Conservation (phyloP, 1,140 invertebrate species). For the Nixonia krombeini region DNA sequence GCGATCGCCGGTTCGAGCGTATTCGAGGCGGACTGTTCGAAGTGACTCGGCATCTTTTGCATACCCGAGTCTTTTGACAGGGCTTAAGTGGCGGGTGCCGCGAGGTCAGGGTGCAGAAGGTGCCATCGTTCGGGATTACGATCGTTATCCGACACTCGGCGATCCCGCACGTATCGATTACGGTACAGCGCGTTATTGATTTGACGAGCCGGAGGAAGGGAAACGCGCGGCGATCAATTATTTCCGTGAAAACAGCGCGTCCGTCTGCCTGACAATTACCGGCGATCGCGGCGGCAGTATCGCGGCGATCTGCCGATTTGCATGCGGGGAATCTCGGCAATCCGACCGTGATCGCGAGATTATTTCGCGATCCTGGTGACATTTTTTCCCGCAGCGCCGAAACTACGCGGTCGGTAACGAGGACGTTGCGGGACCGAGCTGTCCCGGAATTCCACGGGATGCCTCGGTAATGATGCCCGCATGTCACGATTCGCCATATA, state of each 20-base stretch:
- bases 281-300: conserved; percentile 35
- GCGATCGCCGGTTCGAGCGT: conserved; percentile 27
- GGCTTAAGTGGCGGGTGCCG: conserved; percentile 47
- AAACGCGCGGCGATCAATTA: conserved; percentile 8
- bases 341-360: conserved; percentile 37
- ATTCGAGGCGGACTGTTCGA: conserved; percentile 42
- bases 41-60: conserved; percentile 47
- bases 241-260: conserved; percentile 16
- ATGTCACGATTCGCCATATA: conserved; percentile 30
- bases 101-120: conserved; percentile 50
- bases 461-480: conserved; percentile 37
- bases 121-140: conserved; percentile 42
- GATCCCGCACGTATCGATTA: too few species aligned
- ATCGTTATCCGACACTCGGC: too few species aligned
- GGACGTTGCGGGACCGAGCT: conserved; percentile 29
- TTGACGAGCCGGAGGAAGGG: too few species aligned
- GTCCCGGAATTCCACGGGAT: conserved; percentile 32
- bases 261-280: conserved; percentile 38
- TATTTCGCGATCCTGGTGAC: conserved; percentile 25
- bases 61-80: conserved; percentile 43
- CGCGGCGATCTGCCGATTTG: conserved; percentile 41
- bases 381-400: conserved; percentile 13
- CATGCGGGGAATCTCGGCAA: conserved; percentile 39
- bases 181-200: too few species aligned
- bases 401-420: background rate